Base-by-base conservation (phyloP, 2,113 vertebrate genomes). In the Lampris megalopsis region DNA sequence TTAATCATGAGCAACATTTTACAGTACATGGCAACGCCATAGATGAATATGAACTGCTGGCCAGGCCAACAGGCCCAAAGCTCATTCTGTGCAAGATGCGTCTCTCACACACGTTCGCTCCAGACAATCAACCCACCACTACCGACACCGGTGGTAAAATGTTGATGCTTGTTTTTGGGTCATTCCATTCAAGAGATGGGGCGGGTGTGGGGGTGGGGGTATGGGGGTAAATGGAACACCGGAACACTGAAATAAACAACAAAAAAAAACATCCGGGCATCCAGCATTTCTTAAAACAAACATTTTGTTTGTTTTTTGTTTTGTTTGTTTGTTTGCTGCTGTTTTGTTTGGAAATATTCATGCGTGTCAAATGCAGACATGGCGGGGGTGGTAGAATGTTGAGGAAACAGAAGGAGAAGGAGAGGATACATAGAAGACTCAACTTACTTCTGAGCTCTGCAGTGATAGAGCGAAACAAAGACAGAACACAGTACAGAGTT, bases 381-480 rank as follows among this genome's bases (percentile, higher is more conserved):
- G 86, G 80, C 88, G 83, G 81, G 84, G 83, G 73, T 68, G 75
- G 81, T 88, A 89, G 83, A 77, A 89, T 87, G 91, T 79, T 67
- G 88, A 92, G 86, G 87, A 90, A 87, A 93, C 88, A 91, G 78
- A 77, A 92, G 90, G 82, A 91, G 88, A 75, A 57, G 69, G 37
- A 70, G 85, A 90, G 88, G 88, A 91, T 80, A 94, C 92, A 94
- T 89, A 90, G 88, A 93, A 94, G 92, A 92, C 87, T 90, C 85
- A 84, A 96, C 96, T 98, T 96, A 97, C 96, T 96, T 97, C 94
- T 97, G 96, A 94, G 96, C 96, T 95, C 96, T 97, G 95, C 92
- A 81, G 92, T 94, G 95, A 94, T 79, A 91, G 91, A 90, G 95
- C 89, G 86, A 89, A 95, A 95, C 95, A 95, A 93, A 94, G 92